A percentile compares a stretch with the other conserved stretches of the same genome.
phyloP scores from a whole-genome alignment of 1,140 invertebrate genomes.

The Rhyzopertha dominica region DNA sequence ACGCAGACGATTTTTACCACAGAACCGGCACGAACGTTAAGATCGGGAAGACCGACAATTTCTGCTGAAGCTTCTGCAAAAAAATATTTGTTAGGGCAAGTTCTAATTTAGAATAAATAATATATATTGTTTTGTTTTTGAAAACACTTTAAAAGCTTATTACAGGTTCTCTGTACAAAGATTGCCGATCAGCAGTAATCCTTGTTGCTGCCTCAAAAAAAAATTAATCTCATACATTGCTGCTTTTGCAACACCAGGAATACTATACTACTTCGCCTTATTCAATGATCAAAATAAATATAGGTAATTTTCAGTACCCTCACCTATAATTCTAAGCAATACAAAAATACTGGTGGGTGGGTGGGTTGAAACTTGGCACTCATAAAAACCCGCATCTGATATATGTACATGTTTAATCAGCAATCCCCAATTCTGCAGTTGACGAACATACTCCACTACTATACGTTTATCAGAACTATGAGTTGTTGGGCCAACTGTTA shows the following conservation, averaged over 20 bases:
- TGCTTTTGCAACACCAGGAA: no score
- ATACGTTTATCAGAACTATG: slow-evolving; percentile 69
- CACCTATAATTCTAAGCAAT: slow-evolving; percentile 76
- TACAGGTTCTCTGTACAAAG: neutral
- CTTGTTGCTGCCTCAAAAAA: neutral
- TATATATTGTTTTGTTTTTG: neutral
- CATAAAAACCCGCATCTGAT: slow-evolving; percentile 75
- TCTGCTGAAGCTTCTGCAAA: slow-evolving; percentile 64
- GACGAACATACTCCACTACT: slow-evolving; percentile 68
- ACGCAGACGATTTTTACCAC: slow-evolving; percentile 65
- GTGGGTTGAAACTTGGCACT: slow-evolving; percentile 85
- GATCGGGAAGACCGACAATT: slow-evolving; percentile 68
- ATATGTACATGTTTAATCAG: slow-evolving; percentile 78
- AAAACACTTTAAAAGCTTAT: neutral
- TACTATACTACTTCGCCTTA: no score
- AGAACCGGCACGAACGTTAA: slow-evolving; percentile 70
- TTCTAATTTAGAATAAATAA: neutral
- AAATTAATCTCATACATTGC: slow-evolving; percentile 4
- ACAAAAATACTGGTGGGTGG: slow-evolving; percentile 81
- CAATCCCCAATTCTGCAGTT: slow-evolving; percentile 76
- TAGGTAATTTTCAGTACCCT: no score
- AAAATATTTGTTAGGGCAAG: neutral
- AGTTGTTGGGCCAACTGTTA: slow-evolving; percentile 65
- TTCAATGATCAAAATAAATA: no score
- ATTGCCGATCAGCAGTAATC: neutral